Evolutionary conservation across 2,888 invertebrate species (phyloP), one percentile per base, ranked within the genome.

Genomic region (Cryptocheilus praepositus): DNA sequence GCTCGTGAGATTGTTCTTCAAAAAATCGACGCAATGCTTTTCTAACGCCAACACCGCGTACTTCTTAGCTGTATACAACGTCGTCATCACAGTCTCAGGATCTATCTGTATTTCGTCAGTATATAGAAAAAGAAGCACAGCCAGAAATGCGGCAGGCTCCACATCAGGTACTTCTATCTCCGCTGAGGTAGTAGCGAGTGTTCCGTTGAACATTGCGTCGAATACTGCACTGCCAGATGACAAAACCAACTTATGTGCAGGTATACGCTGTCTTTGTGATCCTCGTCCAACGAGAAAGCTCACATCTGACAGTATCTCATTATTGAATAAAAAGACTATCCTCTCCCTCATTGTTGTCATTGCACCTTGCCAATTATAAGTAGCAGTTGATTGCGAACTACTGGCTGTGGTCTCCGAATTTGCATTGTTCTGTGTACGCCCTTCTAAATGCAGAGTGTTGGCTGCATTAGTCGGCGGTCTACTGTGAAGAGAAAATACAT

Each of bases 81-180:
- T 95, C 0, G 95, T 94, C 95, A 96, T 95, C 1, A 96, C 96
- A 83, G 94, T 94, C 84, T 96, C 95, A 0, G 95, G 94, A 8
- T 94, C 95, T 79, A 96, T 95, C 67, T 93, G 92, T 13, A 95
- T 94, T 85, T 95, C 95, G 89, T 96, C 96, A 0, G 95, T 94
- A 85, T 96, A 96, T 61, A 93, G 89, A 88, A 93, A 93, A 86
- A 91, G 92, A 49, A 96, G 89, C 61, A 96, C 90, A 70, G 94
- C 93, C 52, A 94, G 88, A 85, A 96, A 96, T 0, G 95, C 95
- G 7, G 93, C 92, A 0, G 95, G 95, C 83, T 96, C 96, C 0
- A 96, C 94, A 87, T 96, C 96, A 0, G 95, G 95, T 58, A 96
- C 89, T 84, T 95, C 95, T 59, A 96, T 93, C 80, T 95, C 94